Evolutionary conservation across 2,113 vertebrate genomes (phyloP).

Genomic region (Collichthys lucidus): DNA sequence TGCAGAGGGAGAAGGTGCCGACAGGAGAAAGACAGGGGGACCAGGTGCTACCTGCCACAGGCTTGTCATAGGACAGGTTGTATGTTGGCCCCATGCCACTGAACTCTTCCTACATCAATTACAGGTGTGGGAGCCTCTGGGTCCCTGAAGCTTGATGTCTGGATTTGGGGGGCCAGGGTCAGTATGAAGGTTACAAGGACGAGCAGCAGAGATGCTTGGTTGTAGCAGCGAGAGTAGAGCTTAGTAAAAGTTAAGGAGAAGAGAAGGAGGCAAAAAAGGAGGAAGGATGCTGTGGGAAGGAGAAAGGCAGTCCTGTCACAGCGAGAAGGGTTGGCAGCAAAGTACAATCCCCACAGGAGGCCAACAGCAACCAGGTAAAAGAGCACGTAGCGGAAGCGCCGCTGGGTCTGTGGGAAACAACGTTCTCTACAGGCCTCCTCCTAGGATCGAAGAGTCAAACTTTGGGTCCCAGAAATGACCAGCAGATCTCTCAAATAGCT

Average conservation of each 20-base stretch:
- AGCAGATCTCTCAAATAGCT: constrained; percentile 95
- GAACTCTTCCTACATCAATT: constrained; percentile 60
- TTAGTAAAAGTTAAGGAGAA: constrained; percentile 92
- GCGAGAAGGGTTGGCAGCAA: constrained; percentile 84
- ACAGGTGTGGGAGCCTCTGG: constrained; percentile 27
- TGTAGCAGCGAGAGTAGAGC: constrained; percentile 88
- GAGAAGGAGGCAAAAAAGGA: constrained; percentile 88
- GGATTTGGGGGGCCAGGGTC: constrained; percentile 91
- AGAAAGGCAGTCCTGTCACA: constrained; percentile 84
- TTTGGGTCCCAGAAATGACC: constrained; percentile 94
- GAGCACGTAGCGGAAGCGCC: constrained; percentile 93
- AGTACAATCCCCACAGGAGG: constrained; percentile 91
- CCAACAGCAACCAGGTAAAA: constrained; percentile 88
- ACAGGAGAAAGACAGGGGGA: constrained; percentile 90
- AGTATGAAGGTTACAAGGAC: constrained; percentile 88
- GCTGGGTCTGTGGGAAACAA: constrained; percentile 94
- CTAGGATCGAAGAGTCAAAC: constrained; percentile 94
- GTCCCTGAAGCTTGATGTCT: constrained; percentile 76
- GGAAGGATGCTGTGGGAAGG: constrained; percentile 87
- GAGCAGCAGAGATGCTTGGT: constrained; percentile 88
- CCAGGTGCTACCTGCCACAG: constrained; percentile 10
- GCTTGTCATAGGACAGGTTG: constrained; percentile 69
- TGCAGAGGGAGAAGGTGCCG: constrained; percentile 96
- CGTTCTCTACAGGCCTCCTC: constrained; percentile 95
- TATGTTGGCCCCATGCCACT: constrained; percentile 64